Conservation (phyloP, 2,113 vertebrate genomes). For the Lophura nycthemera region DNA sequence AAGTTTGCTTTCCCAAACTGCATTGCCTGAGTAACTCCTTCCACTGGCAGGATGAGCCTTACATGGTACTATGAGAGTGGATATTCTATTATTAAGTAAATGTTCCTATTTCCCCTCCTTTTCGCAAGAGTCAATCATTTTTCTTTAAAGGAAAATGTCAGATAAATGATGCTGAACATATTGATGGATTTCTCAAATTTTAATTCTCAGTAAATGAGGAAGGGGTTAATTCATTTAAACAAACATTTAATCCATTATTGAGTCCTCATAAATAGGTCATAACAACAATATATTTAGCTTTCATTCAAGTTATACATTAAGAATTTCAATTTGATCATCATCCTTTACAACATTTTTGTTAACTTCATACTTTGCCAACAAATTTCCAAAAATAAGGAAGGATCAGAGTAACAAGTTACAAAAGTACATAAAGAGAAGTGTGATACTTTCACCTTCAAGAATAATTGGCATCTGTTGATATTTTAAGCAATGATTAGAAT, state of each 20-base stretch:
- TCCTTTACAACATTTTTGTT: neutral
- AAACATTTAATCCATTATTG: neutral
- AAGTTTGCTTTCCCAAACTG: neutral
- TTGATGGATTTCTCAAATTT: neutral
- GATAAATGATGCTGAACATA: neutral
- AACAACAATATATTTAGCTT: neutral
- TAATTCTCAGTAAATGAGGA: neutral
- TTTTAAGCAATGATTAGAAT: neutral
- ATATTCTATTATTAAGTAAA: neutral
- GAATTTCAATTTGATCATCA: neutral
- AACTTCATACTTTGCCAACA: neutral
- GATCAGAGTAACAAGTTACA: neutral
- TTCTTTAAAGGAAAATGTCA: neutral
- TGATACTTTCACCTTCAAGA: neutral
- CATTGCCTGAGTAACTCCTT: neutral
- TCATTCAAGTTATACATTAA: neutral
- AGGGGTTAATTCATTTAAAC: neutral
- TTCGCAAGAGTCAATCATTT: neutral
- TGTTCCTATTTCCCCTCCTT: neutral
- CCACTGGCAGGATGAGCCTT: neutral
- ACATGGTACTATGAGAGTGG: neutral
- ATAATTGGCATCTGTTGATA: neutral
- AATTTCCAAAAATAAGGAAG: neutral
- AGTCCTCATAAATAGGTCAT: neutral
- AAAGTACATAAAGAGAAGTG: neutral